Conservation (phyloP, 1,140 invertebrate genomes). For the Nasonia giraulti region DNA sequence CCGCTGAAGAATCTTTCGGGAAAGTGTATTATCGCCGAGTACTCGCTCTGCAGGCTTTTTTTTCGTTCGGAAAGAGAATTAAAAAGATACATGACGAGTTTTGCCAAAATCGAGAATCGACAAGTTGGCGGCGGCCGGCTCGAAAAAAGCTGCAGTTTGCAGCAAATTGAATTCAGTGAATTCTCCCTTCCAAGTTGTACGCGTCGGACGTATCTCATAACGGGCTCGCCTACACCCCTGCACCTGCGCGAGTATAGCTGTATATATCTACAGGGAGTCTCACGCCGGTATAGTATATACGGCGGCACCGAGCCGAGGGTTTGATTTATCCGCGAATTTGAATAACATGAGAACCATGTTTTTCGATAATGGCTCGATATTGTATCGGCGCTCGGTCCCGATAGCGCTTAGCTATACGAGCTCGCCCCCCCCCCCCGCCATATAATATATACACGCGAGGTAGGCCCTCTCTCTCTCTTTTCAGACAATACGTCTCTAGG, state of each 20-base stretch:
- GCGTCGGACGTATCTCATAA: not conserved
- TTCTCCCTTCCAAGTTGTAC: conserved; percentile 3
- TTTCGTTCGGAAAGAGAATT: no score
- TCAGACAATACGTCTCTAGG: conserved; percentile 54
- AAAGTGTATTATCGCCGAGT: no score
- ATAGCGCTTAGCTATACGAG: not conserved
- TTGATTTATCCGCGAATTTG: conserved; percentile 67
- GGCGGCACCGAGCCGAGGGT: conserved; percentile 53
- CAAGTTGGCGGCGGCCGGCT: not conserved
- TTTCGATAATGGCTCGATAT: conserved; percentile 61
- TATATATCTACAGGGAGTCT: not conserved
- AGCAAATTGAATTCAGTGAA: conserved; percentile 20
- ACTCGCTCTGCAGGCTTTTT: no score
- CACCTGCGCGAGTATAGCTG: not conserved
- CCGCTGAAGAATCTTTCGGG: no score
- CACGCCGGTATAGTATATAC: no score
- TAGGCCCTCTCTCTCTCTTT: not conserved
- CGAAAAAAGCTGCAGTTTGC: not conserved
- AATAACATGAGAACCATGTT: conserved; percentile 66
- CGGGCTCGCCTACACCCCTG: not conserved
- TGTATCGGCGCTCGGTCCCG: conserved; percentile 36
- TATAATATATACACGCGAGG: not conserved
- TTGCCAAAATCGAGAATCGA: not conserved
- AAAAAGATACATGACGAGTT: not conserved
- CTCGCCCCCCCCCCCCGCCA: no score